A percentile compares a stretch with the other conserved stretches of the same genome.
Conservation (phyloP, 1,140 invertebrate species). For the Conopomorpha cramerella region DNA sequence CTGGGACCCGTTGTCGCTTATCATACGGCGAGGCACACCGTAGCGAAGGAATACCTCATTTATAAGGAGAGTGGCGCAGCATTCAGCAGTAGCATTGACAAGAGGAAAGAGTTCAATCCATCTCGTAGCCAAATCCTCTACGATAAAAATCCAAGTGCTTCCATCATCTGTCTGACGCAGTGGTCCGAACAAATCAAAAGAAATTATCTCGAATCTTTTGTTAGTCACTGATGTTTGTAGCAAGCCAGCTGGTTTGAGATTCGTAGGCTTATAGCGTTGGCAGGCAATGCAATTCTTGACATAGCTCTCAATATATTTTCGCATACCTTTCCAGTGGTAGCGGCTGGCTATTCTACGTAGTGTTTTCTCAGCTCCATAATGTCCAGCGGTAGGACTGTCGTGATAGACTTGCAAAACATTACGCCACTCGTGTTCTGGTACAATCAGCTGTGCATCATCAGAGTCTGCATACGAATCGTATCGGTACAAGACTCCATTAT, state of each 20-base stretch:
- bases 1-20: slow-evolving; percentile 12
- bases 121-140: slow-evolving; percentile 14
- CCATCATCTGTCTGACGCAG: slow-evolving; percentile 6
- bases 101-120: slow-evolving; percentile 9
- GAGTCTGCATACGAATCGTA: slow-evolving; percentile 9
- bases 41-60: slow-evolving; percentile 9
- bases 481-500: slow-evolving; percentile 9
- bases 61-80: slow-evolving; percentile 12
- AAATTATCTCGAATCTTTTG: slow-evolving; percentile 8
- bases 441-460: slow-evolving; percentile 9
- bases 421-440: slow-evolving; percentile 3
- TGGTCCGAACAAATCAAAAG: slow-evolving; percentile 10
- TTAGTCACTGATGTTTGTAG: not conserved
- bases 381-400: slow-evolving; percentile 14
- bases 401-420: slow-evolving; percentile 12
- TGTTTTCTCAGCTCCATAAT: slow-evolving; percentile 17
- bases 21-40: slow-evolving; percentile 12
- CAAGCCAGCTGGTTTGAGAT: slow-evolving; percentile 9
- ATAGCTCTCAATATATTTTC: slow-evolving; percentile 8
- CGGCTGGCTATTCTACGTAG: slow-evolving; percentile 5
- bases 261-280: slow-evolving; percentile 10
- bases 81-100: slow-evolving; percentile 8
- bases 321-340: slow-evolving; percentile 21
- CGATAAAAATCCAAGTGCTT: slow-evolving; percentile 14
- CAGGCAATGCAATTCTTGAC: slow-evolving; percentile 6